These are phyloP conservation scores for Cosmia pyralina DNA, from an alignment of 2,888 invertebrate species.

Conservation along the genomic window DNA sequence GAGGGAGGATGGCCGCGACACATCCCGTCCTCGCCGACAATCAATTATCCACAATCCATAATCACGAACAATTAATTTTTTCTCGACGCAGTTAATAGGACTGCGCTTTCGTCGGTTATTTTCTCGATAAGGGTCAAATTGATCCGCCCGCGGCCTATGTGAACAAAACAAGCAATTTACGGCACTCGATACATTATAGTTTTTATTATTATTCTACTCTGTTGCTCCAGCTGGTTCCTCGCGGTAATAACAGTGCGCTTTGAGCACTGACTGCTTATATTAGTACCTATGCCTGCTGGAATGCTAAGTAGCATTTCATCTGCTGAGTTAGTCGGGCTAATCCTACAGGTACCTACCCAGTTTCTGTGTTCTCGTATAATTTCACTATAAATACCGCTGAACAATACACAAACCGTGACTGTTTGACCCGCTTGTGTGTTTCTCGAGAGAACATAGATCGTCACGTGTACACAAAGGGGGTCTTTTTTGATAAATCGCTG, in stretches of 20 bases:
- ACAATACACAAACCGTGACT: constrained; percentile 66
- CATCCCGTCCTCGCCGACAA: constrained; percentile 78
- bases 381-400: constrained; percentile 47
- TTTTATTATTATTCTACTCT: constrained; percentile 81
- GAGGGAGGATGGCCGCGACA: constrained; percentile 73
- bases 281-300: constrained; percentile 52
- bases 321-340: constrained; percentile 40
- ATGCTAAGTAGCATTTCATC: constrained; percentile 52
- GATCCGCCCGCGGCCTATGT: constrained; percentile 84
- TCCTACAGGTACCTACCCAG: constrained; percentile 3
- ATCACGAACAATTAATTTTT: constrained; percentile 87
- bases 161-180: constrained; percentile 85
- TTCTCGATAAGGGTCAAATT: constrained; percentile 88
- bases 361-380: constrained; percentile 32
- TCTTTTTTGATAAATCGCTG: constrained; percentile 86
- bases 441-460: constrained; percentile 60
- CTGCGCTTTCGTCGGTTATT: constrained; percentile 85
- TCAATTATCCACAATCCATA: constrained; percentile 87
- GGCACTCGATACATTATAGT: constrained; percentile 81
- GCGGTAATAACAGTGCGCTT: constrained; percentile 73
- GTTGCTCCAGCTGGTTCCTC: constrained; percentile 74
- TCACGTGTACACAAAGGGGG: constrained; percentile 71
- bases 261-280: constrained; percentile 61
- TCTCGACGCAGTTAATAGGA: constrained; percentile 82
- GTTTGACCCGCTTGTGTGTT: constrained; percentile 75